phyloP scores from a whole-genome alignment of 1,140 invertebrate species.

The Nasonia longicornis region DNA sequence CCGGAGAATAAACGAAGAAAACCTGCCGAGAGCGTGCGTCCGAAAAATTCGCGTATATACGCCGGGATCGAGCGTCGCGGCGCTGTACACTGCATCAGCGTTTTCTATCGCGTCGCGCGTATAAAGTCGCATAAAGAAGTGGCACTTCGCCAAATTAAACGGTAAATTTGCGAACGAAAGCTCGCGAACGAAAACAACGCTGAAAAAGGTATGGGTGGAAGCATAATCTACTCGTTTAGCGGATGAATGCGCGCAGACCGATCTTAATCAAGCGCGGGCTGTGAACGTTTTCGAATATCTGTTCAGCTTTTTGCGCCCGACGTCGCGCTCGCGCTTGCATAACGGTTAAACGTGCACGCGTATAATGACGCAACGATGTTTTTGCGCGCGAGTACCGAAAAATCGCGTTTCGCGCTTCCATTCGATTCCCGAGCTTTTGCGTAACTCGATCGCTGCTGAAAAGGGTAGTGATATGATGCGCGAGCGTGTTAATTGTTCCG shows the following conservation, averaged over 20 bases:
- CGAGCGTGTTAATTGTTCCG: no score
- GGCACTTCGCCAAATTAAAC: slow-evolving; percentile 39
- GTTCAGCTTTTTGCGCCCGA: no score
- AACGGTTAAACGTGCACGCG: no score
- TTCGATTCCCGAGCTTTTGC: no score
- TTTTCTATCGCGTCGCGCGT: background rate
- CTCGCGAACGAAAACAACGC: background rate
- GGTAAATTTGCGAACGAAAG: slow-evolving; percentile 14
- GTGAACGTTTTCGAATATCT: no score
- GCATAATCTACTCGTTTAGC: background rate
- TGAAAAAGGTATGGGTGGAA: background rate
- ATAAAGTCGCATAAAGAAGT: slow-evolving; percentile 23
- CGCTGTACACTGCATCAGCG: background rate
- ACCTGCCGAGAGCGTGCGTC: background rate
- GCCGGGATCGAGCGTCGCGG: background rate
- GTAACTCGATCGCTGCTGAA: no score
- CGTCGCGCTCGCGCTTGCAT: no score
- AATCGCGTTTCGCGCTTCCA: no score
- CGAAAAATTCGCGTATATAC: background rate
- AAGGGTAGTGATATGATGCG: no score
- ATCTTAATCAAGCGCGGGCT: no score
- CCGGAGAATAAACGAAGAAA: slow-evolving; percentile 35
- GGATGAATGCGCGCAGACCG: background rate
- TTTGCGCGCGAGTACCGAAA: background rate
- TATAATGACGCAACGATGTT: background rate